Percentiles rank a stretch among this genome's conserved stretches.
phyloP scores from a whole-genome alignment of 2,797 vertebrate species.

The Dendrocincla fuliginosa region DNA sequence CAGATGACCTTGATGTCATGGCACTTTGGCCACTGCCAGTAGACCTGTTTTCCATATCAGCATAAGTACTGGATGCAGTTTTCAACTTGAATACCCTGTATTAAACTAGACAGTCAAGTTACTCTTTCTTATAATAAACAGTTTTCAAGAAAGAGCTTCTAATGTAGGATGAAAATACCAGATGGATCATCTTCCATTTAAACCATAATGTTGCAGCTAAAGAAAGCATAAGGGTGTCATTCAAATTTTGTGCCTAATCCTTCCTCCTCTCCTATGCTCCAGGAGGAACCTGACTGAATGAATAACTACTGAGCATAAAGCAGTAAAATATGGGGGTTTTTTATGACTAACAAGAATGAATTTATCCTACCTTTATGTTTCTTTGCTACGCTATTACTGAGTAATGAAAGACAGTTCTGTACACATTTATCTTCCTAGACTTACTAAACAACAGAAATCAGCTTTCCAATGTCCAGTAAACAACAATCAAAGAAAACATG shows the following conservation, averaged over 20 bases:
- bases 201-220: conserved; percentile 1
- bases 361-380: not conserved
- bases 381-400: not conserved
- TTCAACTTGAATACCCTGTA: not conserved
- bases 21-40: not conserved
- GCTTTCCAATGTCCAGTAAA: not conserved
- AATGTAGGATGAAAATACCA: conserved; percentile 26
- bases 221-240: conserved; percentile 24
- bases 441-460: not conserved
- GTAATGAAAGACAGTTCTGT: not conserved
- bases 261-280: not conserved
- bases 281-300: not conserved
- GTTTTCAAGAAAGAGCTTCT: not conserved
- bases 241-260: not conserved
- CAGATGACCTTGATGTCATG: not conserved
- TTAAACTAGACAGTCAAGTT: not conserved
- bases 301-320: not conserved
- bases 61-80: not conserved
- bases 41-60: not conserved
- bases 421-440: not conserved
- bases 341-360: not conserved
- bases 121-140: not conserved
- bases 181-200: conserved; percentile 21
- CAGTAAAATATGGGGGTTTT: not conserved
- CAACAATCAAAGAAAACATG: not conserved